These are phyloP conservation scores for Hafferia zeledoni DNA, from an alignment of 2,797 vertebrate species.

Conservation along the genomic window DNA sequence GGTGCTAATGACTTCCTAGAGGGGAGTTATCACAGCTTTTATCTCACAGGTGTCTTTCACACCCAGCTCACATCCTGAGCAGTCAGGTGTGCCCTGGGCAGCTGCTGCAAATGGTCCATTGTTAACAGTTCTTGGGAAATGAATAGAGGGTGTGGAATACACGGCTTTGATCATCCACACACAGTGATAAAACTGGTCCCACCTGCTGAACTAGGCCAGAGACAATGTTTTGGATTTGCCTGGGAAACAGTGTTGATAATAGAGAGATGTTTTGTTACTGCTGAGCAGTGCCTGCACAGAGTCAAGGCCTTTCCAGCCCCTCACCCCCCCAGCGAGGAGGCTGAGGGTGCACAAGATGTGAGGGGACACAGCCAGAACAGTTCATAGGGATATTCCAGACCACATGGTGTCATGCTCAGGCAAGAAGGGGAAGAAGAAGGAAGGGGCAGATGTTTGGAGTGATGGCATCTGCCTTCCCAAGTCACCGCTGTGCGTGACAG, in stretches of 20 bases:
- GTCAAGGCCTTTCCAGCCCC: neutral
- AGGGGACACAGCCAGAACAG: neutral
- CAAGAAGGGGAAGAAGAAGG: neutral
- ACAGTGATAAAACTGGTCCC: too few species aligned
- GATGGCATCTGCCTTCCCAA: neutral
- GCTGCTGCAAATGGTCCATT: too few species aligned
- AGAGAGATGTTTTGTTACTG: neutral
- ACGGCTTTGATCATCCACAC: too few species aligned
- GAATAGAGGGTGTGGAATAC: too few species aligned
- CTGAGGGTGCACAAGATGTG: neutral
- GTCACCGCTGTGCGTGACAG: accelerated
- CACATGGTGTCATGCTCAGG: neutral
- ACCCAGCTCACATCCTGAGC: too few species aligned
- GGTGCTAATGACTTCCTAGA: too few species aligned
- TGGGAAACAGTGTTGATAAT: neutral
- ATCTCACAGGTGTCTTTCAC: too few species aligned
- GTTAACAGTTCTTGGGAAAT: too few species aligned
- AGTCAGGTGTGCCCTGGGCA: too few species aligned
- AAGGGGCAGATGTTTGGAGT: neutral
- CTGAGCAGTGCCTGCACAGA: neutral
- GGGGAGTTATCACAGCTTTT: too few species aligned
- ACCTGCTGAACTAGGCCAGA: too few species aligned
- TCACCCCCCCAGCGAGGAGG: neutral
- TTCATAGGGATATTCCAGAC: neutral
- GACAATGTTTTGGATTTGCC: neutral